phyloP scores from a whole-genome alignment of 2,113 vertebrate species.

The Vidua macroura region DNA sequence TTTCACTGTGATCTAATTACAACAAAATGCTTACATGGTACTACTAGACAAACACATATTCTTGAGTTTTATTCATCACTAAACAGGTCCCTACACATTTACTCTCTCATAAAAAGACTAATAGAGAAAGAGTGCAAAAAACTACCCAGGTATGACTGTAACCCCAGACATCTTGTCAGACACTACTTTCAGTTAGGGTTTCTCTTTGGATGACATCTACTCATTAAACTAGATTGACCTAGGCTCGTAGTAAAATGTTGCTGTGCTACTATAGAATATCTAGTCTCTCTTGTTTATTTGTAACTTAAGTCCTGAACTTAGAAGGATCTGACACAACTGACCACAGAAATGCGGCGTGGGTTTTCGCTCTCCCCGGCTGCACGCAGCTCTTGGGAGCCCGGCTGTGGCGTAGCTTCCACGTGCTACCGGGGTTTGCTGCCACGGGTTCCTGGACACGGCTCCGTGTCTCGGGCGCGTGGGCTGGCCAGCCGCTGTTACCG shows the following conservation, averaged over 20 bases:
- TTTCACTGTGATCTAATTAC: not conserved
- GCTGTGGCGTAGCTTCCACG: no score
- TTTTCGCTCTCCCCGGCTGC: no score
- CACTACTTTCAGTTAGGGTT: not conserved
- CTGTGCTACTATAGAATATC: not conserved
- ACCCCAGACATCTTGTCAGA: not conserved
- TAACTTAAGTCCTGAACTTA: not conserved
- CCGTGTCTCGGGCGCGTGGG: no score
- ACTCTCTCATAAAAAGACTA: not conserved
- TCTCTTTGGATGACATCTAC: no score
- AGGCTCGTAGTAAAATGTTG: not conserved
- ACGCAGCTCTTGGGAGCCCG: no score
- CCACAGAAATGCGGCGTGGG: no score
- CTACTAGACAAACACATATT: not conserved
- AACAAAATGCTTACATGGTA: not conserved
- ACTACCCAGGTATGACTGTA: not conserved
- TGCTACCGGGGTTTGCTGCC: no score
- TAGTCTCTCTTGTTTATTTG: not conserved
- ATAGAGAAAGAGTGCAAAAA: not conserved
- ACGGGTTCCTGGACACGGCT: no score
- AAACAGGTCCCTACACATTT: not conserved
- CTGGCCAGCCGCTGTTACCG: no score
- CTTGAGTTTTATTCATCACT: not conserved
- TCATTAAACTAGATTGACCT: no score
- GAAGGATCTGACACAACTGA: not conserved